A percentile compares a stretch with the other conserved stretches of the same genome.
Evolutionary conservation across 2,797 vertebrate genomes (phyloP).

Genomic region (Corythornis leucogaster): DNA sequence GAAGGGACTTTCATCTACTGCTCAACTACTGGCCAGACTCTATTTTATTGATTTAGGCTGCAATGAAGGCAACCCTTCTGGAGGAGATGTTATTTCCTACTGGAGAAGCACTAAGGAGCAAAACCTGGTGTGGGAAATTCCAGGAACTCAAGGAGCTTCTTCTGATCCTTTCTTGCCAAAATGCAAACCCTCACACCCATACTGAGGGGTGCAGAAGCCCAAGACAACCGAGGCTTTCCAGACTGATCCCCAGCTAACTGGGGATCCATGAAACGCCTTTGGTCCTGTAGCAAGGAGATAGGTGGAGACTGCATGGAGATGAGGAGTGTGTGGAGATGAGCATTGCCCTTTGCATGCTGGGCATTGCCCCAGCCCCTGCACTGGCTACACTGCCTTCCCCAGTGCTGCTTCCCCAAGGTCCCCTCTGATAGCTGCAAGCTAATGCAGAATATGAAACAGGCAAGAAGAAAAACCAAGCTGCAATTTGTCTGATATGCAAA

Average conservation of each 20-base stretch:
- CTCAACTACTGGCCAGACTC: neutral
- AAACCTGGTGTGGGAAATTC: neutral
- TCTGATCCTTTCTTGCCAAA: neutral
- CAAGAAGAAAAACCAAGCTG: neutral
- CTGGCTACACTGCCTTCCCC: neutral
- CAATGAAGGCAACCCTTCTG: neutral
- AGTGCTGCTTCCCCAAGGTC: neutral
- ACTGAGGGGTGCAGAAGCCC: neutral
- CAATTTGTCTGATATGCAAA: neutral
- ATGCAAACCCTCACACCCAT: neutral
- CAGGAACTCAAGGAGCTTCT: neutral
- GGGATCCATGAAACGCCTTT: neutral
- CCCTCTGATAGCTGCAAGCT: neutral
- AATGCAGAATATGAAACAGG: neutral
- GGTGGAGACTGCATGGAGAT: fast-evolving
- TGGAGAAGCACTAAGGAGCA: neutral
- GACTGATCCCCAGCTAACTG: neutral
- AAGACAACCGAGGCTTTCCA: neutral
- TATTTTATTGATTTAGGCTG: neutral
- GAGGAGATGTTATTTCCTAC: neutral
- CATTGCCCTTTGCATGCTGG: neutral
- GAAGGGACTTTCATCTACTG: neutral
- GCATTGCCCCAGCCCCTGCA: neutral
- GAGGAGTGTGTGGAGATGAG: neutral
- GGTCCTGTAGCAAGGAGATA: neutral